A percentile compares a stretch with the other conserved stretches of the same genome.
Evolutionary conservation across 2,113 vertebrate genomes (phyloP).

Genomic region (Agelaius phoeniceus): DNA sequence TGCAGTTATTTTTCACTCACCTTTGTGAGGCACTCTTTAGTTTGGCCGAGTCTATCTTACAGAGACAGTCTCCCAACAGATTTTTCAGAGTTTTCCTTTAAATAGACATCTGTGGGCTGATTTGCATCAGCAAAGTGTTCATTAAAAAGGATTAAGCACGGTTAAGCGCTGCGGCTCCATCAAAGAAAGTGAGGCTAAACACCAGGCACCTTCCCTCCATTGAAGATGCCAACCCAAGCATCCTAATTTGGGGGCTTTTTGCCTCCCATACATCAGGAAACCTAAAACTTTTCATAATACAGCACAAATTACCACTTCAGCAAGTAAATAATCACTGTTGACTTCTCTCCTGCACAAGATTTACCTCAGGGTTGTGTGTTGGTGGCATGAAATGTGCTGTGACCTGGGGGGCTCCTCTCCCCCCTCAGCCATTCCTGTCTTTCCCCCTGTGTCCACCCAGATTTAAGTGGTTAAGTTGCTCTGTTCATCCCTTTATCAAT

Average conservation of each 20-base stretch:
- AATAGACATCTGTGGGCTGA: background rate
- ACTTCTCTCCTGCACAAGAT: background rate
- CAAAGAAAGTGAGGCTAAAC: background rate
- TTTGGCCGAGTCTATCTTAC: background rate
- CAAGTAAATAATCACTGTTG: background rate
- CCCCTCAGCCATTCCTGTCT: fast-evolving
- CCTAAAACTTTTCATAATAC: background rate
- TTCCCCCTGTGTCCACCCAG: background rate
- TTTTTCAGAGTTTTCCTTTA: background rate
- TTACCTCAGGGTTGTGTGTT: background rate
- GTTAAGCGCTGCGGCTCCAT: background rate
- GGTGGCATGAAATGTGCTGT: background rate
- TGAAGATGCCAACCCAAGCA: background rate
- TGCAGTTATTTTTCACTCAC: background rate
- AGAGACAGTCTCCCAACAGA: background rate
- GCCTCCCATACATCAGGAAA: background rate
- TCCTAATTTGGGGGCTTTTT: background rate
- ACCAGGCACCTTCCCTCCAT: background rate
- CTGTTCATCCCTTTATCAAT: background rate
- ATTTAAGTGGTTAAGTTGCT: background rate
- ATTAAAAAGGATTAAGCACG: background rate
- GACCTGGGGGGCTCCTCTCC: background rate
- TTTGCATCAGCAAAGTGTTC: slow-evolving; percentile 22
- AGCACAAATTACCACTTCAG: background rate
- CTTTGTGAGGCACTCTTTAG: background rate